phyloP scores from a whole-genome alignment of 2,888 invertebrate species.

The Euplexia lucipara region DNA sequence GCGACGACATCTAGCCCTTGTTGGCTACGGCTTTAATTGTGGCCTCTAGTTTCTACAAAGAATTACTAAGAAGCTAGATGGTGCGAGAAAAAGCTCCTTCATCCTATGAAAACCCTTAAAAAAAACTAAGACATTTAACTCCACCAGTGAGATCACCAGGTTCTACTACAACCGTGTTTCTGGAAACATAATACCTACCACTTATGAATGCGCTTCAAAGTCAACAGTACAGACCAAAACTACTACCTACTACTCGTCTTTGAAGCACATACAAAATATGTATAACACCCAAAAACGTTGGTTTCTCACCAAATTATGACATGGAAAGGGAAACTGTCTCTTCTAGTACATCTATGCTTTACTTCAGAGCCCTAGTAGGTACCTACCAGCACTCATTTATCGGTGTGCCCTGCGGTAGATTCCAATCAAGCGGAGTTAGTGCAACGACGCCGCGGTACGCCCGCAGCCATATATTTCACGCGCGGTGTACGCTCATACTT shows the following conservation, averaged over 20 bases:
- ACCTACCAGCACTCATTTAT: slow-evolving; percentile 76
- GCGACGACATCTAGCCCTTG: slow-evolving; percentile 74
- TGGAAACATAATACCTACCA: background rate
- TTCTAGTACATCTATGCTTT: slow-evolving; percentile 53
- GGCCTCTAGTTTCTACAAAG: slow-evolving; percentile 64
- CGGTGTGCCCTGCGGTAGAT: slow-evolving; percentile 81
- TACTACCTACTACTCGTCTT: background rate
- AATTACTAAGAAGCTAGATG: slow-evolving; percentile 47
- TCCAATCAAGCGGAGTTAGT: slow-evolving; percentile 84
- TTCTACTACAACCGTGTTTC: no score
- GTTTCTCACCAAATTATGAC: background rate
- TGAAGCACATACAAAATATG: background rate
- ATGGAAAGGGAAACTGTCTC: slow-evolving; percentile 38
- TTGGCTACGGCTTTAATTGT: slow-evolving; percentile 77
- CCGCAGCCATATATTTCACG: slow-evolving; percentile 78
- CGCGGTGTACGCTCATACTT: slow-evolving; percentile 74
- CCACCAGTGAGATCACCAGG: background rate
- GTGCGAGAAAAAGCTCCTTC: background rate
- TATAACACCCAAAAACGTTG: background rate
- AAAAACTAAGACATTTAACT: rapidly evolving
- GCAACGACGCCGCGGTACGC: slow-evolving; percentile 68
- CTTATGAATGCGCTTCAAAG: background rate
- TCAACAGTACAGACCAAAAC: background rate
- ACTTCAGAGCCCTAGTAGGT: slow-evolving; percentile 50
- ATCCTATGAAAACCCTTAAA: background rate